Base-by-base conservation (phyloP, 2,113 vertebrate species). In the Pseudorasbora parva region DNA sequence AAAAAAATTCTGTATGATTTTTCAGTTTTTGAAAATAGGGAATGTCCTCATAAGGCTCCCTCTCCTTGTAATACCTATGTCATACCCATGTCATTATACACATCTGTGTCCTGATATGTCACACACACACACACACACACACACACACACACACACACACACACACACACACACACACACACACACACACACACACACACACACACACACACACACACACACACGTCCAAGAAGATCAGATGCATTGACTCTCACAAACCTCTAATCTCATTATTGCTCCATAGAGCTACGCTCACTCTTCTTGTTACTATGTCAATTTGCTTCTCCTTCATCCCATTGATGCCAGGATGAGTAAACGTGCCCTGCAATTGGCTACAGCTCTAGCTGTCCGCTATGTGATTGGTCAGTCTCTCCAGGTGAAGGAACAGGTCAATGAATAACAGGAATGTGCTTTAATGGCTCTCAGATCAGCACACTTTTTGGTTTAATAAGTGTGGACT, bases 231-330 rank as follows among this genome's bases (percentile, higher is more conserved):
- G n/a, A 62, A 73, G 83, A 71, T 84, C 77, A 84, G 51, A 59
- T 23, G 82, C 21, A 78, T 25, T 33, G 66, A 80, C 54, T 84
- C 49, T 51, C 64, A 72, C 76, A 47, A 23, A 62, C n/a, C 75
- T 45, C 17, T 33, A 85, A 85, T 81, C 84, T 75, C 23, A 85
- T 85, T 85, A 81, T 9, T 9, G 45, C 60, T 21, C 8, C 25
- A n/a, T 25, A 51, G 19, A 66, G 72, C 59, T 66, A 77, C 82
- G 27, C 60, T 83, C 54, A 68, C 78, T 25, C 57, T 80, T 62
- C 47, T 54, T 77, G 82, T 83, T 77, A 25, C 82, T 66, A 43
- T 83, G 73, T 41, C 54, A 68, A 27, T 66, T 60, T 77, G 30
- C n/a, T 56, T 77, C 33, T 68, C 10, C 27, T 37, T 59, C 30